These are phyloP conservation scores for Notarius lentiginosus DNA, from an alignment of 2,113 vertebrate genomes.

Conservation along the genomic window DNA sequence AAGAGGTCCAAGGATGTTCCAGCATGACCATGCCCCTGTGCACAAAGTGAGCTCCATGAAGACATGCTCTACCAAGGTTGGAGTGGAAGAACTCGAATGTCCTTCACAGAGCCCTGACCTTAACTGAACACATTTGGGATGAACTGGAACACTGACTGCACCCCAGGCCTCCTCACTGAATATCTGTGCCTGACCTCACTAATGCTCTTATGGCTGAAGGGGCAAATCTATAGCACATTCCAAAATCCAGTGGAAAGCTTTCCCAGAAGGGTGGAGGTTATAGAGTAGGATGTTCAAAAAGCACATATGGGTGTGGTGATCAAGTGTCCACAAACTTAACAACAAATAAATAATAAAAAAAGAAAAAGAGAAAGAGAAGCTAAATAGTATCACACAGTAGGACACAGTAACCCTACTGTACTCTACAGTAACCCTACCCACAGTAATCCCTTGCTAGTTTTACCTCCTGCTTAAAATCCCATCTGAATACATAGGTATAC, in stretches of 20 bases:
- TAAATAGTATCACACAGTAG: neutral
- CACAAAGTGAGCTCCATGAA: too few relatives aligned
- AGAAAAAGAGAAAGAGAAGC: neutral
- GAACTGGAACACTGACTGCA: too few relatives aligned
- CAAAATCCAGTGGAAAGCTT: neutral
- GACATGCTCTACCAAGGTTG: too few relatives aligned
- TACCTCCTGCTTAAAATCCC: too few relatives aligned
- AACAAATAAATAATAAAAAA: neutral
- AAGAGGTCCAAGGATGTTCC: neutral
- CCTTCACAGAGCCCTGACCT: too few relatives aligned
- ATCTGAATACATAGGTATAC: too few relatives aligned
- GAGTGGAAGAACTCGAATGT: too few relatives aligned
- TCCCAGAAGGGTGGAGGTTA: too few relatives aligned
- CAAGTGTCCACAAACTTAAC: neutral
- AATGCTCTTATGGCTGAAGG: neutral
- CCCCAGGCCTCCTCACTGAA: too few relatives aligned
- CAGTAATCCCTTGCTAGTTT: too few relatives aligned
- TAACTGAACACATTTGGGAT: too few relatives aligned
- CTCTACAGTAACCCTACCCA: too few relatives aligned
- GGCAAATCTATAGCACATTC: neutral
- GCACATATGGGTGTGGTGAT: neutral
- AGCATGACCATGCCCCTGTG: neutral
- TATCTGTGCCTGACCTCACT: neutral
- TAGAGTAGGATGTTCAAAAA: neutral
- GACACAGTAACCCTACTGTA: neutral